Percentiles rank a stretch among this genome's conserved stretches.
Evolutionary conservation across 2,113 vertebrate genomes (phyloP).

Genomic region (Girardinichthys multiradiatus): DNA sequence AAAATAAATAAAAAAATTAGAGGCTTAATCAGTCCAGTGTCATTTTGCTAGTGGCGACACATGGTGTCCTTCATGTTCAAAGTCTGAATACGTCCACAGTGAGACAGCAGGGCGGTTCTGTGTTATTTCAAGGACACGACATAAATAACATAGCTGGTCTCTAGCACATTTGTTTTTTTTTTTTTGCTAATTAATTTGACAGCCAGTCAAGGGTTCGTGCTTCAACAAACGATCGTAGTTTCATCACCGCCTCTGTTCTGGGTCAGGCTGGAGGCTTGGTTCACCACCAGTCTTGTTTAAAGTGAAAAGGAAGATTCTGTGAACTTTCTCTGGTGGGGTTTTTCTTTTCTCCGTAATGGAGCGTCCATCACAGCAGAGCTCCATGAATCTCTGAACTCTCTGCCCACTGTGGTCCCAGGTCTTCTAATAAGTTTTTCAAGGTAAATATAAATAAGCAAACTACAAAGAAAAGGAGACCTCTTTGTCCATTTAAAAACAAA

Average conservation of each 20-base stretch:
- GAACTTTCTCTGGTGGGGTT: constrained; percentile 17
- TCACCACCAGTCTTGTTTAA: constrained; percentile 16
- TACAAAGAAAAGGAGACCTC: too few species aligned
- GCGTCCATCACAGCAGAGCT: constrained; percentile 18
- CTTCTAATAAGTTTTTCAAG: constrained; percentile 11
- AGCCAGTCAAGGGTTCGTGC: constrained; percentile 42
- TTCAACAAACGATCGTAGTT: constrained; percentile 48
- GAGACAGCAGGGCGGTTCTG: constrained; percentile 10
- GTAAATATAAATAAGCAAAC: constrained; percentile 3
- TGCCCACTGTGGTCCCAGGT: constrained; percentile 24
- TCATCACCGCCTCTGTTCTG: constrained; percentile 28
- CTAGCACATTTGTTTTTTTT: constrained; percentile 18
- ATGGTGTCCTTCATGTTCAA: neutral
- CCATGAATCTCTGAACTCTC: constrained; percentile 15
- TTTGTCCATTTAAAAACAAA: too few species aligned
- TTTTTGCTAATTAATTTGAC: constrained; percentile 45
- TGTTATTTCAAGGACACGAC: constrained; percentile 48
- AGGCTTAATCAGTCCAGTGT: constrained; percentile 13
- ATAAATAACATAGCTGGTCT: constrained; percentile 12
- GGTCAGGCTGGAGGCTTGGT: constrained; percentile 39
- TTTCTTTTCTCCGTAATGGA: constrained; percentile 10
- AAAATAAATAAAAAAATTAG: neutral
- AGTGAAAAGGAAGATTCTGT: constrained; percentile 21
- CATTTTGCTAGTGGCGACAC: constrained; percentile 13
- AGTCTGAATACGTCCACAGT: constrained; percentile 18